A percentile compares a stretch with the other conserved stretches of the same genome.
Conservation (phyloP, 2,888 invertebrate species). For the Leptopilina syphax region DNA sequence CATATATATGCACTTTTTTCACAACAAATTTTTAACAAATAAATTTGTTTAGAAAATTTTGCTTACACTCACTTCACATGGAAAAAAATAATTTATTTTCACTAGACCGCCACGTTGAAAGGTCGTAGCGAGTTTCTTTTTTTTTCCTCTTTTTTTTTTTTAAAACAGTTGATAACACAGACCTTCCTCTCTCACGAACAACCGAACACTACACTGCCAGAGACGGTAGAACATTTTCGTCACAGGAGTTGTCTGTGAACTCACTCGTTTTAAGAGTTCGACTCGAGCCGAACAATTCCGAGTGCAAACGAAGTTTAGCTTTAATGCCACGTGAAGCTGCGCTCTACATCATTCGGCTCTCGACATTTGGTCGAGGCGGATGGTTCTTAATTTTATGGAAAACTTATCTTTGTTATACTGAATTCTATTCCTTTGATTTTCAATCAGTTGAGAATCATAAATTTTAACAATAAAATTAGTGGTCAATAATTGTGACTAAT, state of each 20-base stretch:
- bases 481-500: too few species aligned
- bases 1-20: background rate
- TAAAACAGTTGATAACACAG: background rate
- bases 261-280: constrained; percentile 49
- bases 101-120: too few species aligned
- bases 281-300: constrained; percentile 54
- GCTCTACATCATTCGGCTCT: constrained; percentile 50
- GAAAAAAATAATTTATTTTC: background rate
- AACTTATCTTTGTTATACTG: too few species aligned
- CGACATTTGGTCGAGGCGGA: constrained; percentile 46
- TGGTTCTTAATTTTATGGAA: too few species aligned
- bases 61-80: constrained; percentile 10
- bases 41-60: too few species aligned
- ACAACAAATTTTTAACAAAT: background rate
- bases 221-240: constrained; percentile 48
- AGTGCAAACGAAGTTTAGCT: constrained; percentile 24
- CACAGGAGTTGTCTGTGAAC: constrained; percentile 57
- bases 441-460: too few species aligned
- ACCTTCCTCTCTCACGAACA: constrained; percentile 1
- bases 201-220: constrained; percentile 59
- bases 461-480: too few species aligned
- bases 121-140: background rate
- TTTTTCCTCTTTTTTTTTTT: background rate
- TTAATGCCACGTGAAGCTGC: constrained; percentile 53
- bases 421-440: too few species aligned